Conservation (phyloP, 2,113 vertebrate species). For the Marmota flaviventris region DNA sequence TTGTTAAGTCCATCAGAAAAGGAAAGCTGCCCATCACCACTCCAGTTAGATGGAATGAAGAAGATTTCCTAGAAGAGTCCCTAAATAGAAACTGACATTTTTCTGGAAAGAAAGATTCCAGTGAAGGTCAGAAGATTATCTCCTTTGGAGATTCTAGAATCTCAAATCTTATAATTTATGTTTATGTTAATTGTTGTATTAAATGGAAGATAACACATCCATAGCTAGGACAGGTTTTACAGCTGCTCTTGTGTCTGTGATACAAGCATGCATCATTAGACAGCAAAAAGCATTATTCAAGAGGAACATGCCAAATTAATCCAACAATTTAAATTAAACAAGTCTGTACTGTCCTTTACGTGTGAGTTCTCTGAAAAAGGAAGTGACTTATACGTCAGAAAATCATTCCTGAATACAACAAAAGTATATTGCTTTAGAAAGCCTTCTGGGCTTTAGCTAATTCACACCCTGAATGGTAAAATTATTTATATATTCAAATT, state of each 20-base stretch:
- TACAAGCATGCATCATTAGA: neutral
- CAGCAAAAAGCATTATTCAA: neutral
- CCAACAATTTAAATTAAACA: conserved; percentile 1
- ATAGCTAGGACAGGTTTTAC: neutral
- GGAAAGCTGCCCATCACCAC: conserved; percentile 53
- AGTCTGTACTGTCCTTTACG: neutral
- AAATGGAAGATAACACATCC: neutral
- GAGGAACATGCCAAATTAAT: neutral
- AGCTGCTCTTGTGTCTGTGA: neutral
- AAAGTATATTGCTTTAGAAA: conserved; percentile 48
- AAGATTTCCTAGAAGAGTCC: conserved; percentile 65
- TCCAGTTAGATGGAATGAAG: conserved; percentile 69
- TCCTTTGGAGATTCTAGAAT: neutral
- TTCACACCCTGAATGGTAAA: neutral
- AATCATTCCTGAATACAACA: neutral
- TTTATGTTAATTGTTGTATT: neutral
- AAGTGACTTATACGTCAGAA: conserved; percentile 9
- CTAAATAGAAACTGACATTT: conserved; percentile 72
- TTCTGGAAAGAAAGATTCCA: conserved; percentile 63
- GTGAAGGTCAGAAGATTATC: conserved; percentile 24
- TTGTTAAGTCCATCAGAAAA: conserved; percentile 54
- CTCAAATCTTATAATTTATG: neutral
- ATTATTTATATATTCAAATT: conserved; percentile 41
- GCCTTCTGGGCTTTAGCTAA: neutral
- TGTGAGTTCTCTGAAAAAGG: neutral